These are phyloP conservation scores for Pterobdella sp. DNA, from an alignment of 2,888 invertebrate genomes.

Conservation along the genomic window DNA sequence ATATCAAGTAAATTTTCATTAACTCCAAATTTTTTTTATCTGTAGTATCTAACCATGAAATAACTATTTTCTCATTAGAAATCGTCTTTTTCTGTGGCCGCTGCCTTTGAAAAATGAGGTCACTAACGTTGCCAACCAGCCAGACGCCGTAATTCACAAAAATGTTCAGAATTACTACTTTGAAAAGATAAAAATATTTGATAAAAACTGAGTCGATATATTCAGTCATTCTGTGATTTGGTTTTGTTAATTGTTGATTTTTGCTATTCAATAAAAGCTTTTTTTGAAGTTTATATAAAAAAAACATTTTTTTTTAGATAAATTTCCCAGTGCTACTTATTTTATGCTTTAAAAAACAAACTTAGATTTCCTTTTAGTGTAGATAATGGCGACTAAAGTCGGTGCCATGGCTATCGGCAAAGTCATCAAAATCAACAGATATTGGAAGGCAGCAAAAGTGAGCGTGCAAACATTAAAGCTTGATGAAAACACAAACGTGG, in stretches of 20 bases:
- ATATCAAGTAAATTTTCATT: too few relatives aligned
- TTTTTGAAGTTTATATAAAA: too few relatives aligned
- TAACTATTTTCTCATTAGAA: neutral
- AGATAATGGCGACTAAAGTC: slow-evolving; percentile 16
- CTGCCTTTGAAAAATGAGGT: neutral
- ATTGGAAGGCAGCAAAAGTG: slow-evolving; percentile 30
- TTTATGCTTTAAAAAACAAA: neutral
- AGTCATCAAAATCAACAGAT: slow-evolving; percentile 27
- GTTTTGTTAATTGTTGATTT: too few relatives aligned
- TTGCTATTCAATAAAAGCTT: too few relatives aligned
- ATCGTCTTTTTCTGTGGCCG: neutral
- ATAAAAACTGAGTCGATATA: too few relatives aligned
- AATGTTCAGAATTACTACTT: neutral
- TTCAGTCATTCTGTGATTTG: too few relatives aligned
- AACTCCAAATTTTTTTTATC: too few relatives aligned
- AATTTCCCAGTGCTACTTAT: too few relatives aligned
- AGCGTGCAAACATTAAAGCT: slow-evolving; percentile 29
- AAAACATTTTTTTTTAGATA: too few relatives aligned
- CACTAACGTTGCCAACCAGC: slow-evolving; percentile 5
- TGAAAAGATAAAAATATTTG: neutral
- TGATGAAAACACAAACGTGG: slow-evolving; percentile 27
- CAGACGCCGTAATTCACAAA: slow-evolving; percentile 2
- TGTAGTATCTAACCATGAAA: too few relatives aligned
- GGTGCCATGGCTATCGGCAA: slow-evolving; percentile 25
- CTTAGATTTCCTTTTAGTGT: slow-evolving; percentile 7